Conservation (phyloP, 2,888 invertebrate genomes). For the Perizoma affinitatum region DNA sequence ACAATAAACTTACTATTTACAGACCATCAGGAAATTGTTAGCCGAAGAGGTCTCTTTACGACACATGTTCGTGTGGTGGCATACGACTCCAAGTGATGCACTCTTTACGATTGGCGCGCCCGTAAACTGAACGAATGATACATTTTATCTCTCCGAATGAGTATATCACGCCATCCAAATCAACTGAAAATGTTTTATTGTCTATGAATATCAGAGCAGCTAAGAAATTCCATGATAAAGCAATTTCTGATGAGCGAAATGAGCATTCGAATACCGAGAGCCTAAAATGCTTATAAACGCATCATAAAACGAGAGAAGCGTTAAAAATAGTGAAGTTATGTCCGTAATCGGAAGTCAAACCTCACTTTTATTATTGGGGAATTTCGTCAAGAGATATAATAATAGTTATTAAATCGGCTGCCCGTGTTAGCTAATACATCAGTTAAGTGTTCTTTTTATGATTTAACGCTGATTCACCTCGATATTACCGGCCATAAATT, state of each 20-base stretch:
- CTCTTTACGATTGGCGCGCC: conserved; percentile 79
- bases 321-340: conserved; percentile 46
- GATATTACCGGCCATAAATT: conserved; percentile 77
- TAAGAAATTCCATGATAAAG: conserved; percentile 8
- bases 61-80: conserved; percentile 78
- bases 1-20: conserved; percentile 85
- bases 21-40: conserved; percentile 85
- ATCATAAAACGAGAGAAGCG: conserved; percentile 52
- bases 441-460: conserved; percentile 79
- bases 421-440: conserved; percentile 75
- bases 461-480: conserved; percentile 76
- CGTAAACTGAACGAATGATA: conserved; percentile 76
- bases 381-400: conserved; percentile 77
- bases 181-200: conserved; percentile 50
- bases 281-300: conserved; percentile 24
- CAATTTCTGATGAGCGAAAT: conserved; percentile 26
- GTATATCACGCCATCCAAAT: conserved; percentile 60
- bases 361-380: conserved; percentile 67
- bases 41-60: conserved; percentile 84
- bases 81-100: conserved; percentile 66
- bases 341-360: conserved; percentile 50
- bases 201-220: conserved; percentile 38
- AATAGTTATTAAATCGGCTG: conserved; percentile 79
- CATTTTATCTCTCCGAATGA: conserved; percentile 65
- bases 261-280: conserved; percentile 32